These are phyloP conservation scores for Rafetus swinhoei DNA, from an alignment of 2,113 vertebrate species.

Conservation along the genomic window DNA sequence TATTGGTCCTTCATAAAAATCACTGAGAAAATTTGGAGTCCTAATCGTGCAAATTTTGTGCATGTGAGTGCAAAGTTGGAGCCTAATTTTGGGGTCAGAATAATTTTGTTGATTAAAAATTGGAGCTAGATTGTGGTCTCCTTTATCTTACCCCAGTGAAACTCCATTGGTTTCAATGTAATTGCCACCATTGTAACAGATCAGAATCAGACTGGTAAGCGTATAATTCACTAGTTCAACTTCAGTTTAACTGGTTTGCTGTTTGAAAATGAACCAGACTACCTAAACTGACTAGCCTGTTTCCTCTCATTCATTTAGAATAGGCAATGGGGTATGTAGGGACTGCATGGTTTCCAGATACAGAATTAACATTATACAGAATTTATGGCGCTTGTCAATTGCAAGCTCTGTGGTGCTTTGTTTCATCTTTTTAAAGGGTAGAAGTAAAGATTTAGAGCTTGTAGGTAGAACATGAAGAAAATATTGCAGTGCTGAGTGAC, in stretches of 20 bases:
- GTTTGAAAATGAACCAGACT: neutral
- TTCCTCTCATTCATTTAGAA: neutral
- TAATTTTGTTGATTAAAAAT: neutral
- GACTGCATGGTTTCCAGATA: neutral
- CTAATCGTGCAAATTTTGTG: fast-evolving
- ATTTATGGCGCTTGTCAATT: neutral
- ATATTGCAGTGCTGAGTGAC: neutral
- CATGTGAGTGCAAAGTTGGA: neutral
- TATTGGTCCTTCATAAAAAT: fast-evolving
- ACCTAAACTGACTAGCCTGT: neutral
- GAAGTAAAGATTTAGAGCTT: neutral
- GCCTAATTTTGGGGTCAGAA: neutral
- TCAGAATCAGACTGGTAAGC: neutral
- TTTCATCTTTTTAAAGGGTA: neutral
- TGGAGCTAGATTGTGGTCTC: neutral
- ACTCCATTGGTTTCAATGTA: neutral
- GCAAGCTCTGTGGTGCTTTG: neutral
- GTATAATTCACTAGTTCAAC: neutral
- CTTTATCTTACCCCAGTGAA: neutral
- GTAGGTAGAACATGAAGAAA: neutral
- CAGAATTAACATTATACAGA: neutral
- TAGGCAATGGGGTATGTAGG: neutral
- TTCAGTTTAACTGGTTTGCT: neutral
- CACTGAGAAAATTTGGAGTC: neutral
- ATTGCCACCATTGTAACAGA: neutral